Percentiles rank a stretch among this genome's conserved stretches.
Conservation (phyloP, 2,113 vertebrate species). For the Thamnophis sirtalis region DNA sequence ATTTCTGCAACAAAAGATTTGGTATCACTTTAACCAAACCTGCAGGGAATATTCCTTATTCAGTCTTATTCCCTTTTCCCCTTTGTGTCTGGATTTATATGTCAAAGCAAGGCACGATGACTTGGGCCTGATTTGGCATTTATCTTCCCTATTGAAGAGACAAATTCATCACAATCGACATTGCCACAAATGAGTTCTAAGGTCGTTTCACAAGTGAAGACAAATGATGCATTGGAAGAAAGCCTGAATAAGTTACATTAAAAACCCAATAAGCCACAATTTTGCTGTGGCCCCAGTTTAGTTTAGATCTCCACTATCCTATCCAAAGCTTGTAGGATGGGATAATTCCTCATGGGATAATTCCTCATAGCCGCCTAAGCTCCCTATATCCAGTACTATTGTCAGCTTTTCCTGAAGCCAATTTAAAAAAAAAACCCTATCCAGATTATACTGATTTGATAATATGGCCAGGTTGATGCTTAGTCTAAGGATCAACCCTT, state of each 20-base stretch:
- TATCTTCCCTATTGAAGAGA: conserved; percentile 57
- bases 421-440: not conserved
- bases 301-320: conserved; percentile 23
- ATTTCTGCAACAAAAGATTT: conserved; percentile 49
- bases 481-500: not conserved
- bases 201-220: conserved; percentile 57
- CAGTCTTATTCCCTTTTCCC: conserved; percentile 28
- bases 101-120: conserved; percentile 43
- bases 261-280: conserved; percentile 47
- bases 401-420: not conserved
- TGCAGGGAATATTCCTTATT: conserved; percentile 38
- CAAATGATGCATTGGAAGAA: conserved; percentile 42
- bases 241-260: conserved; percentile 52
- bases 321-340: conserved; percentile 27
- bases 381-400: not conserved
- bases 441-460: not conserved
- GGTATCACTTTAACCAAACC: conserved; percentile 52
- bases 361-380: not conserved
- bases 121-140: conserved; percentile 55
- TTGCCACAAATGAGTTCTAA: conserved; percentile 59
- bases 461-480: not conserved
- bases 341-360: not conserved
- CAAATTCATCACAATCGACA: conserved; percentile 57
- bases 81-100: conserved; percentile 52
- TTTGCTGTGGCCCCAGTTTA: conserved; percentile 33